phyloP scores from a whole-genome alignment of 2,113 vertebrate genomes.

The Poeciliopsis occidentalis region DNA sequence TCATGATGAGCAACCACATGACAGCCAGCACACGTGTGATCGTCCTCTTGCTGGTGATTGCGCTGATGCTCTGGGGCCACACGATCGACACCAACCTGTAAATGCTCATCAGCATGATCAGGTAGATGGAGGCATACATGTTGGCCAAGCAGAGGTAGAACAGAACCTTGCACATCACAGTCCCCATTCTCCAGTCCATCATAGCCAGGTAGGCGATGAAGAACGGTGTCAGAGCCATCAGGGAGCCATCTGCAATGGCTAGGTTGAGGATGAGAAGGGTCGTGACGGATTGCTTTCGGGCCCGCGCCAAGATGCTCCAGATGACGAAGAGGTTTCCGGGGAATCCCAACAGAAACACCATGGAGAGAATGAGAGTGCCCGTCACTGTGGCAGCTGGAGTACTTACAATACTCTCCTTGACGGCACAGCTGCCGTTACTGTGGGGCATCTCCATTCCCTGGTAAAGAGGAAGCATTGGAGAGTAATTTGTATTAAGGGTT shows the following conservation, averaged over 20 bases:
- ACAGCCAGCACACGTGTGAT: constrained; percentile 70
- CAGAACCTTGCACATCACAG: constrained; percentile 78
- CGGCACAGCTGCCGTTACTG: background rate
- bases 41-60: constrained; percentile 59
- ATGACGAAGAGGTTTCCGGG: too few relatives aligned
- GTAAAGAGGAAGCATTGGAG: background rate
- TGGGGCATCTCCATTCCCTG: constrained; percentile 36
- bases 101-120: constrained; percentile 88
- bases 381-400: too few relatives aligned
- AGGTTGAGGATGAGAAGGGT: constrained; percentile 89
- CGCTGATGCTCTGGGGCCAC: constrained; percentile 77
- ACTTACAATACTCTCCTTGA: too few relatives aligned
- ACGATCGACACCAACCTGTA: constrained; percentile 85
- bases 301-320: too few relatives aligned
- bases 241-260: constrained; percentile 82
- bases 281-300: too few relatives aligned
- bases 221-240: constrained; percentile 85
- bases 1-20: constrained; percentile 78
- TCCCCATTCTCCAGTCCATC: constrained; percentile 78
- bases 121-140: constrained; percentile 90
- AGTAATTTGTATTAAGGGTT: too few relatives aligned
- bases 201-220: constrained; percentile 78
- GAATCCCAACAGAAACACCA: too few relatives aligned
- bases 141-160: constrained; percentile 87
- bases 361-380: too few relatives aligned